phyloP scores from a whole-genome alignment of 2,797 vertebrate genomes.

The Adelosebastes latens region DNA sequence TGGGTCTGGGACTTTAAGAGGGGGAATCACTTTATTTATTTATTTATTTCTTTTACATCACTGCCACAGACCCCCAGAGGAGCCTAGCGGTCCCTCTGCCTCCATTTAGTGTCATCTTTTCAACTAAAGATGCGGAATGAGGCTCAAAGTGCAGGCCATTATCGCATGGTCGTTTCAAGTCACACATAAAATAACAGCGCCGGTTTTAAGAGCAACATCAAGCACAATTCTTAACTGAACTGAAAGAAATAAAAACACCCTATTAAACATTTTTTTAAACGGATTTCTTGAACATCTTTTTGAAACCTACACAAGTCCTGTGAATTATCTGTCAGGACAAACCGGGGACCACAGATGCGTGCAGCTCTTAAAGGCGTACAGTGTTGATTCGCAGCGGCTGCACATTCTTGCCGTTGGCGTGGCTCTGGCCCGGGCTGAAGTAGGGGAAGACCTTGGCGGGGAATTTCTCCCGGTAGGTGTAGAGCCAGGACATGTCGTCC shows the following conservation, averaged over 20 bases:
- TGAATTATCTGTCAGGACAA: slow-evolving; percentile 32
- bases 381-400: slow-evolving; percentile 97
- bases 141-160: slow-evolving; percentile 36
- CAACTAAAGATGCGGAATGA: slow-evolving; percentile 26
- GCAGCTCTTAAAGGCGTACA: slow-evolving; percentile 87
- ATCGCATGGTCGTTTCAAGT: slow-evolving; percentile 32
- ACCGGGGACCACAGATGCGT: not conserved
- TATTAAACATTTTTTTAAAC: slow-evolving; percentile 39
- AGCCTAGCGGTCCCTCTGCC: slow-evolving; percentile 34
- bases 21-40: not conserved
- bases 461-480: slow-evolving; percentile 96
- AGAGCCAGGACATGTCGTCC: slow-evolving; percentile 99
- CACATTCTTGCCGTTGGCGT: slow-evolving; percentile 97
- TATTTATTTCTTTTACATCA: not conserved
- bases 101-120: slow-evolving; percentile 43
- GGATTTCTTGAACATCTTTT: slow-evolving; percentile 36
- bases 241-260: slow-evolving; percentile 54
- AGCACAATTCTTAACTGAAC: slow-evolving; percentile 57
- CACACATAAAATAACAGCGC: slow-evolving; percentile 41
- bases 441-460: slow-evolving; percentile 93
- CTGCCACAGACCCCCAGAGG: slow-evolving; percentile 33
- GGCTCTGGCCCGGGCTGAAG: slow-evolving; percentile 97
- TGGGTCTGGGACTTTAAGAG: slow-evolving; percentile 22
- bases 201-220: slow-evolving; percentile 57
- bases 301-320: slow-evolving; percentile 22